phyloP scores from a whole-genome alignment of 2,113 vertebrate genomes.

The Odocoileus hemionus region DNA sequence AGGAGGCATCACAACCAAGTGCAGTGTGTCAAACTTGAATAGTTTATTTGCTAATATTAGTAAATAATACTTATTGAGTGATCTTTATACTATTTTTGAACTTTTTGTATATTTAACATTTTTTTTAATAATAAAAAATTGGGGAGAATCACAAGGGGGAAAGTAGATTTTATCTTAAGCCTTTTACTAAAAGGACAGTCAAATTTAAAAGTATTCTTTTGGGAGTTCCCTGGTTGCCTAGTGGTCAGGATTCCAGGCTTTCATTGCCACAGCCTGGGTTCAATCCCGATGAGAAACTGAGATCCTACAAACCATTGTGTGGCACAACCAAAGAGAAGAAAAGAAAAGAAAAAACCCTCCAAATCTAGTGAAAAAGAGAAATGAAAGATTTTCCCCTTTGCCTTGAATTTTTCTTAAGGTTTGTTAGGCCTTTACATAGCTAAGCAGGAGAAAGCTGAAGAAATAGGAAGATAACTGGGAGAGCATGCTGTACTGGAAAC shows the following conservation, averaged over 20 bases:
- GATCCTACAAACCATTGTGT: neutral
- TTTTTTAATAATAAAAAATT: neutral
- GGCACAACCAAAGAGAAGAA: neutral
- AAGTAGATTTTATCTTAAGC: neutral
- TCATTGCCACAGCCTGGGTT: neutral
- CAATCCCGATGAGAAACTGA: neutral
- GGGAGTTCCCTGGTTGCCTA: neutral
- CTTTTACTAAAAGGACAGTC: neutral
- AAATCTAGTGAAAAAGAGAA: neutral
- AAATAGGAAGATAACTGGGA: neutral
- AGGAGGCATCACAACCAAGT: neutral
- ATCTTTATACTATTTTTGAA: neutral
- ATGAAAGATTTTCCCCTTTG: neutral
- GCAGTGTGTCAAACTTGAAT: neutral
- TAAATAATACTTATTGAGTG: neutral
- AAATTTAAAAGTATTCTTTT: neutral
- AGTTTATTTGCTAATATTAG: neutral
- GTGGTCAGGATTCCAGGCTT: neutral
- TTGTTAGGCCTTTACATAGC: neutral
- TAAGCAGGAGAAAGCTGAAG: neutral
- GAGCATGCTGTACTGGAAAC: neutral
- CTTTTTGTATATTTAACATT: neutral
- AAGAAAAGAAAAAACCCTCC: neutral
- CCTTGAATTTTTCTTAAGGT: neutral
- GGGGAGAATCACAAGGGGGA: neutral